These are phyloP conservation scores for Sinonovacula constricta DNA, from an alignment of 1,140 invertebrate genomes.

Conservation along the genomic window DNA sequence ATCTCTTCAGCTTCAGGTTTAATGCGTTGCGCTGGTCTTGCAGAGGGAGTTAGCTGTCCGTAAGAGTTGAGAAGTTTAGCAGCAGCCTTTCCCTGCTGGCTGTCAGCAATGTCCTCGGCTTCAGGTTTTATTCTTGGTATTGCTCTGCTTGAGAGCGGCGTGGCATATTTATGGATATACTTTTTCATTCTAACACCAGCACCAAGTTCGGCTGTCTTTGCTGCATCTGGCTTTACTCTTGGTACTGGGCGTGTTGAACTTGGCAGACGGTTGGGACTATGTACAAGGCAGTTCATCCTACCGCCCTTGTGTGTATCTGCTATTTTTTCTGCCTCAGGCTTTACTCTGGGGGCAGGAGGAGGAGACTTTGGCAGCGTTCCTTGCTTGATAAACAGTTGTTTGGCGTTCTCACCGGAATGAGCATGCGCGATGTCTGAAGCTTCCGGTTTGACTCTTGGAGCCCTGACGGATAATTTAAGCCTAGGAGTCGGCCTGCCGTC, in stretches of 20 bases:
- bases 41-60: conserved; percentile 54
- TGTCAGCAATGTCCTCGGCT: conserved; percentile 61
- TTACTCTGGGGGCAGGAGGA: conserved; percentile 61
- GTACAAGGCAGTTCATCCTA: conserved; percentile 60
- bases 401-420: conserved; percentile 57
- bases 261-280: conserved; percentile 40
- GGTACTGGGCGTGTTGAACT: conserved; percentile 58
- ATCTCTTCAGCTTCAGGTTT: conserved; percentile 69
- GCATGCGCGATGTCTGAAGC: conserved; percentile 50
- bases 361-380: conserved; percentile 53
- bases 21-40: conserved; percentile 59
- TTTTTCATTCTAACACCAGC: conserved; percentile 64
- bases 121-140: conserved; percentile 60
- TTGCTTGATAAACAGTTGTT: conserved; percentile 53
- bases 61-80: conserved; percentile 57
- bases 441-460: conserved; percentile 60
- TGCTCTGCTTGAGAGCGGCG: conserved; percentile 53
- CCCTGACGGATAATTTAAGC: conserved; percentile 50
- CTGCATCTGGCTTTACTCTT: conserved; percentile 61
- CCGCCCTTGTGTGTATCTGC: conserved; percentile 64
- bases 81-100: conserved; percentile 55
- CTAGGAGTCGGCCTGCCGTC: conserved; percentile 60
- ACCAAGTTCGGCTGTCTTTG: conserved; percentile 63
- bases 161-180: conserved; percentile 63
- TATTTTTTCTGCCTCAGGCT: conserved; percentile 69